These are phyloP conservation scores for Larimichthys crocea DNA, from an alignment of 2,113 vertebrate species.

Conservation along the genomic window DNA sequence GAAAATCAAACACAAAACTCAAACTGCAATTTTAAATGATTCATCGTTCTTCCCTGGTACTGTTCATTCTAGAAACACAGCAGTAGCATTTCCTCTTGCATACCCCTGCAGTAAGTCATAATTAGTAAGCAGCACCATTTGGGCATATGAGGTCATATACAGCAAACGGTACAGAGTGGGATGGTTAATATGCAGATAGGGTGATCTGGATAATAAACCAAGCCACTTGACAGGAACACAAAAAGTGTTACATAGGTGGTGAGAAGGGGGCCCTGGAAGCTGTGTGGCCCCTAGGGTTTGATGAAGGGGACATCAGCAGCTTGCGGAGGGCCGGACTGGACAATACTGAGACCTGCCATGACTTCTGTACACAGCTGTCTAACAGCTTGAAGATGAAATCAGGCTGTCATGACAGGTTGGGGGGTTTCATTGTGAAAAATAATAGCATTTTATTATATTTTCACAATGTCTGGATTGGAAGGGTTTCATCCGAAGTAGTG, in stretches of 20 bases:
- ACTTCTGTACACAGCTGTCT: conserved; percentile 18
- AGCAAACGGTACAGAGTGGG: conserved; percentile 77
- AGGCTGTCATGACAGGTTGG: conserved; percentile 49
- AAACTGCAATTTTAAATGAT: not conserved
- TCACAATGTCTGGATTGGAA: conserved; percentile 66
- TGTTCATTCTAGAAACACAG: not conserved
- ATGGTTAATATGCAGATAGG: conserved; percentile 84
- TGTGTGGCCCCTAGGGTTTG: conserved; percentile 67
- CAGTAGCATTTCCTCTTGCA: not conserved
- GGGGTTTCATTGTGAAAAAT: conserved; percentile 75
- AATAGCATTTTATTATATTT: conserved; percentile 77
- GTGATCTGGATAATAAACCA: conserved; percentile 82
- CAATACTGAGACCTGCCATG: conserved; percentile 52
- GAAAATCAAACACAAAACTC: not conserved
- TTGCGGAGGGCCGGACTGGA: conserved; percentile 59
- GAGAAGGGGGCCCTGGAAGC: conserved; percentile 76
- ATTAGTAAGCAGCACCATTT: conserved; percentile 75
- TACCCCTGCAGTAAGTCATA: conserved; percentile 14
- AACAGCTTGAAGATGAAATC: conserved; percentile 15
- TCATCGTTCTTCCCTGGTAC: not conserved
- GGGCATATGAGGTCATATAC: conserved; percentile 77
- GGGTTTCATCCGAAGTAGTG: not conserved
- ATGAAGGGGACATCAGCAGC: conserved; percentile 75
- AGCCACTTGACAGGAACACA: conserved; percentile 65
- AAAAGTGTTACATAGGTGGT: conserved; percentile 58